phyloP scores from a whole-genome alignment of 1,140 invertebrate species.

The Papilio xuthus region DNA sequence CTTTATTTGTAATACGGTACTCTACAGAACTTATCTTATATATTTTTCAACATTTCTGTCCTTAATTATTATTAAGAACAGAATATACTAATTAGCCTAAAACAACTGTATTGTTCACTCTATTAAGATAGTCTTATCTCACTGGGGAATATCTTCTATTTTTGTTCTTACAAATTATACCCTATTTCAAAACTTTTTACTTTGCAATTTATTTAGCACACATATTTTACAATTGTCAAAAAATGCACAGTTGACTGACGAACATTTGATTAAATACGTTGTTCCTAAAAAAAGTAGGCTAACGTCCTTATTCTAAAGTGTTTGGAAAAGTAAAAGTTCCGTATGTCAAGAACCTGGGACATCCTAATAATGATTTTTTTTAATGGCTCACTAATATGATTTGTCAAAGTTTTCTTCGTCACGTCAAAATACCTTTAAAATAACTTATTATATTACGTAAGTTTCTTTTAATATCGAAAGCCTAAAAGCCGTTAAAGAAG shows the following conservation, averaged over 20 bases:
- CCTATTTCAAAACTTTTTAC: background rate
- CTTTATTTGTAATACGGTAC: slow-evolving; percentile 5
- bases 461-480: background rate
- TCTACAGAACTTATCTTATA: slow-evolving; percentile 4
- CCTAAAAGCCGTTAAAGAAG: background rate
- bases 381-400: too few relatives aligned
- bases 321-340: too few relatives aligned
- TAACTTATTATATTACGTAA: background rate
- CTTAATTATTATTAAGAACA: slow-evolving; percentile 8
- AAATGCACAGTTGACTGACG: background rate
- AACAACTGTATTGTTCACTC: background rate
- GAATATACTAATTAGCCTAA: slow-evolving; percentile 7
- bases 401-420: too few relatives aligned
- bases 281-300: background rate
- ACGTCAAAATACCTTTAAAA: too few relatives aligned
- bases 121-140: background rate
- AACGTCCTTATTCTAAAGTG: too few relatives aligned
- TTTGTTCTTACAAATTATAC: background rate
- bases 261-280: background rate
- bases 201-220: background rate
- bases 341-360: too few relatives aligned
- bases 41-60: background rate
- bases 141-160: background rate
- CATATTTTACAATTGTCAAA: background rate
- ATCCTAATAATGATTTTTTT: too few relatives aligned